Percentiles rank a stretch among this genome's conserved stretches.
Conservation (phyloP, 1,140 invertebrate genomes). For the Ganaspis sp. region DNA sequence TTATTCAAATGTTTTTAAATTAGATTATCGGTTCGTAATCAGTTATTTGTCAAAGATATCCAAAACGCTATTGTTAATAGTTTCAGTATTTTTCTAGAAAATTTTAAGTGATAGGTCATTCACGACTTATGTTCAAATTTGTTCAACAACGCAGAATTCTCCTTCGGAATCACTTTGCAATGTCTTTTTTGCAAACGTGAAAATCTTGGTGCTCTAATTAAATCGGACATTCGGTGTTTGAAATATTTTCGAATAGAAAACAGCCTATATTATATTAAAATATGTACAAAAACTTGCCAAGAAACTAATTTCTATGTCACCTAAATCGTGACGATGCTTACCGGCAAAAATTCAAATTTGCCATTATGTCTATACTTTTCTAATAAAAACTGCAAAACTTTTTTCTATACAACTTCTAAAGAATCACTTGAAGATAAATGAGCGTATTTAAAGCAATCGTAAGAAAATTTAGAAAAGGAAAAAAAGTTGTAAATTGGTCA, state of each 20-base stretch:
- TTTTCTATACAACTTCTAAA: background rate
- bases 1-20: no score
- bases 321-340: background rate
- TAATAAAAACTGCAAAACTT: background rate
- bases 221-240: constrained; percentile 8
- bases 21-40: no score
- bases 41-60: no score
- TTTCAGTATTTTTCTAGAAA: no score
- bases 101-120: no score
- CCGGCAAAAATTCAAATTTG: background rate
- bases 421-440: background rate
- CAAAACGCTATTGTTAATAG: no score
- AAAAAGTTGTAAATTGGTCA: constrained; percentile 15
- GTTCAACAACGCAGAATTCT: no score
- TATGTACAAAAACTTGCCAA: constrained; percentile 8
- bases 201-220: background rate
- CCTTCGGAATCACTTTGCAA: no score
- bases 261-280: background rate
- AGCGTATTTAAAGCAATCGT: background rate
- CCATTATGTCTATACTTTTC: background rate
- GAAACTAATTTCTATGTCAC: background rate
- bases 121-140: no score
- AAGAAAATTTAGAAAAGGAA: background rate
- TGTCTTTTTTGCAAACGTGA: background rate
- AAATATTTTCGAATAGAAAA: constrained; percentile 25